These are phyloP conservation scores for Mylabris phalerata DNA, from an alignment of 1,140 invertebrate genomes.

Conservation along the genomic window DNA sequence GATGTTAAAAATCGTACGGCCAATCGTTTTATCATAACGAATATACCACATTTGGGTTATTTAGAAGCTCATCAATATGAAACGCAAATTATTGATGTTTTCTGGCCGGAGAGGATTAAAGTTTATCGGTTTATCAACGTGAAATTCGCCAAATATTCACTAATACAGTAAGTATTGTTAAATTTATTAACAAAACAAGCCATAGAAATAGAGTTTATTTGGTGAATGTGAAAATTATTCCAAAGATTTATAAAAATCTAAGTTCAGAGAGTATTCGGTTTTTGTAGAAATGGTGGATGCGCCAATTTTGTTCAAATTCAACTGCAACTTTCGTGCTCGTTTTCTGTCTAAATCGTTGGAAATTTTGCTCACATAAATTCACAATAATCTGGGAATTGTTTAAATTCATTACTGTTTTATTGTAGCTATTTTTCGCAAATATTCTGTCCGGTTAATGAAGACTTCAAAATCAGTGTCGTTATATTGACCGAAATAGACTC, in stretches of 20 bases:
- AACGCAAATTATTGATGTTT: constrained; percentile 23
- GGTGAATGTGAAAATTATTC: too few relatives aligned
- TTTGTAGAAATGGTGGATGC: too few relatives aligned
- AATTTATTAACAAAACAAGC: background rate
- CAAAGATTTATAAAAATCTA: too few relatives aligned
- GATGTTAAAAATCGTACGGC: background rate
- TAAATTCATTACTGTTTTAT: constrained; percentile 4
- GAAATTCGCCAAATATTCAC: constrained; percentile 14
- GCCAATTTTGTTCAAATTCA: too few relatives aligned
- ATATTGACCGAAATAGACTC: constrained; percentile 23
- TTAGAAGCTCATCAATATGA: constrained; percentile 24
- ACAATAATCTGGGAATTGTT: background rate
- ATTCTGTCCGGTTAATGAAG: constrained; percentile 22
- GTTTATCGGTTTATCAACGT: constrained; percentile 25
- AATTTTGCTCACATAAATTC: too few relatives aligned
- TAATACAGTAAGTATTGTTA: constrained; percentile 2
- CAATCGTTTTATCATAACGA: constrained; percentile 29
- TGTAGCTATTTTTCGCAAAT: constrained; percentile 21
- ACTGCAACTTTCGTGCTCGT: too few relatives aligned
- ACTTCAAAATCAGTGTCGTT: constrained; percentile 27
- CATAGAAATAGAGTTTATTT: too few relatives aligned
- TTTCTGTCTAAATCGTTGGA: too few relatives aligned
- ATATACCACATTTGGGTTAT: constrained; percentile 32
- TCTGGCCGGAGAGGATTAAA: constrained; percentile 30
- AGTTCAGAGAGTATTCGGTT: too few relatives aligned